These are phyloP conservation scores for Ctenoplectra terminalis DNA, from an alignment of 1,140 invertebrate genomes.

Conservation along the genomic window DNA sequence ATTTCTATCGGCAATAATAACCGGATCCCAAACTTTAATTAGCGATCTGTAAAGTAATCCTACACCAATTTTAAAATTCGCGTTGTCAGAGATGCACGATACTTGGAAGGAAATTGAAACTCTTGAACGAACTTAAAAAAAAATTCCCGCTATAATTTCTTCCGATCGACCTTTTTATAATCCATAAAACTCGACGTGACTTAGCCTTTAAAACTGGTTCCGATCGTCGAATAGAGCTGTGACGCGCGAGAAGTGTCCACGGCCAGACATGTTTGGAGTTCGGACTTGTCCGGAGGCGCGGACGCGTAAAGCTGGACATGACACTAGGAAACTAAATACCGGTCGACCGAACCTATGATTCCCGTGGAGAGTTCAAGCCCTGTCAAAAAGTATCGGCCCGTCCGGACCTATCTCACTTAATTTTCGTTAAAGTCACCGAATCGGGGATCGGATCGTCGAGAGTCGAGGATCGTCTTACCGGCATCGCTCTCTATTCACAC, in stretches of 20 bases:
- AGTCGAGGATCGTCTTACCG: constrained; percentile 54
- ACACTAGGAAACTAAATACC: constrained; percentile 81
- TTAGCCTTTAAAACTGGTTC: constrained; percentile 36
- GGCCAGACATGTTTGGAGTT: constrained; percentile 75
- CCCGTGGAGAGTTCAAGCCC: constrained; percentile 59
- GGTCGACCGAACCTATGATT: constrained; percentile 55
- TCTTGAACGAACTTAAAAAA: no score
- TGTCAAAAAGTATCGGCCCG: constrained; percentile 70
- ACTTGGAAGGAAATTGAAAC: neutral
- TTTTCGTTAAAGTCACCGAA: constrained; percentile 68
- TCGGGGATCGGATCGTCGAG: constrained; percentile 57
- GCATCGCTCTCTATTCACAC: constrained; percentile 32
- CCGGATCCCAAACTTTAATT: neutral
- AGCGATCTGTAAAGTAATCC: neutral
- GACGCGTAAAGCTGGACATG: constrained; percentile 81
- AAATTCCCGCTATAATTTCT: neutral
- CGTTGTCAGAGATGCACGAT: neutral
- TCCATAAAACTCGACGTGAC: neutral
- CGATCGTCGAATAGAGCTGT: constrained; percentile 74
- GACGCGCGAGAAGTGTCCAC: constrained; percentile 64
- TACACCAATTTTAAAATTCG: neutral
- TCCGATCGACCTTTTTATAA: neutral
- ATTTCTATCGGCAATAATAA: no score
- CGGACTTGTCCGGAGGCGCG: constrained; percentile 79
- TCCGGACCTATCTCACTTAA: constrained; percentile 72